Percentiles rank a stretch among this genome's conserved stretches.
Evolutionary conservation across 2,113 vertebrate species (phyloP).

Genomic region (Sinocyclocheilus anophthalmus): DNA sequence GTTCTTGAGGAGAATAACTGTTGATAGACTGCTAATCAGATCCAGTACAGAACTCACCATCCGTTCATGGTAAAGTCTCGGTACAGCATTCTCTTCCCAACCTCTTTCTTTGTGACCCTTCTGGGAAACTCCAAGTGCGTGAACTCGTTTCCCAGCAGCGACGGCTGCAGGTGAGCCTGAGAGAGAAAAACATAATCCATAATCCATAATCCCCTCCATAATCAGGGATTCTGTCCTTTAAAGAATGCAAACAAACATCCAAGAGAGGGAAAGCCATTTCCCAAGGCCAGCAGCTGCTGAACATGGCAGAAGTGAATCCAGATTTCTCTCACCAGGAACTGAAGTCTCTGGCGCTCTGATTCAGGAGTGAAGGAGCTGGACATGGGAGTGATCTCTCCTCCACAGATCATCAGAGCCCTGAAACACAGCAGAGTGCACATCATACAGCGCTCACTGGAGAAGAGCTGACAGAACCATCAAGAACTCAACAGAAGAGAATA

Average conservation of each 20-base stretch:
- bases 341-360: conserved; percentile 91
- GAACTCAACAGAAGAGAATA: background rate
- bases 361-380: conserved; percentile 97
- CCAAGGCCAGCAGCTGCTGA: background rate
- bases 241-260: background rate
- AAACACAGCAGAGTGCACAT: conserved; percentile 28
- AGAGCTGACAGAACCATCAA: background rate
- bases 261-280: background rate
- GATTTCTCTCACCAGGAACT: conserved; percentile 88
- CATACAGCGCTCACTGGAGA: background rate
- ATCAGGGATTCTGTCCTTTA: background rate
- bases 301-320: background rate
- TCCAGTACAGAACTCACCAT: conserved; percentile 79
- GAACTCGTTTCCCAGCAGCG: conserved; percentile 96
- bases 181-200: conserved; percentile 25
- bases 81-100: conserved; percentile 98
- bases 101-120: conserved; percentile 93
- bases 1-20: background rate
- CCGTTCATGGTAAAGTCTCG: conserved; percentile 97
- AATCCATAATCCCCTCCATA: background rate
- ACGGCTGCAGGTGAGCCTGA: conserved; percentile 96
- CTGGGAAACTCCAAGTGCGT: conserved; percentile 99
- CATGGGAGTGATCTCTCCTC: conserved; percentile 89
- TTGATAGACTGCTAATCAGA: background rate
- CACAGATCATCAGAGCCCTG: conserved; percentile 94